phyloP scores from a whole-genome alignment of 2,113 vertebrate genomes.

The Misgurnus anguillicaudatus region DNA sequence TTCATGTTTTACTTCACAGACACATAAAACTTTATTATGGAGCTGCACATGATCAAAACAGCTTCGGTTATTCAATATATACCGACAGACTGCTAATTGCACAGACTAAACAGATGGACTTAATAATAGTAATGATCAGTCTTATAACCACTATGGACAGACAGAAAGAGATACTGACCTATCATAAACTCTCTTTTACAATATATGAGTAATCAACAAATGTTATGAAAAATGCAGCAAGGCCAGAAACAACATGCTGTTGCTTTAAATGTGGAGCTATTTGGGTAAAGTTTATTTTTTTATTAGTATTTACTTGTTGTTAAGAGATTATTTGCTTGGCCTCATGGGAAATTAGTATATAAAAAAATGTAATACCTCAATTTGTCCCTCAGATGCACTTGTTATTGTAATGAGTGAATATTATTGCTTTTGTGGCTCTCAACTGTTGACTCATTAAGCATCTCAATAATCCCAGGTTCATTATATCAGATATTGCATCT shows the following conservation, averaged over 20 bases:
- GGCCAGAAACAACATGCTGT: background rate
- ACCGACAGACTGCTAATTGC: background rate
- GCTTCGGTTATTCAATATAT: constrained; percentile 1
- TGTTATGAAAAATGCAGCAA: background rate
- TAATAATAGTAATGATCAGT: constrained; percentile 8
- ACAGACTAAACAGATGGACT: constrained; percentile 1
- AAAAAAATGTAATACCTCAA: background rate
- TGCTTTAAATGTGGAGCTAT: background rate
- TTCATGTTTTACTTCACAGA: constrained; percentile 8
- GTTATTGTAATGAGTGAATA: background rate
- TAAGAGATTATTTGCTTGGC: background rate
- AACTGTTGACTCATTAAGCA: background rate
- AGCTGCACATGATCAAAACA: constrained; percentile 16
- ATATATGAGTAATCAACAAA: background rate
- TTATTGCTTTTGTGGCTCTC: background rate
- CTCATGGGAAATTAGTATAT: background rate
- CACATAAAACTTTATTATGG: constrained; percentile 25
- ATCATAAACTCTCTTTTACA: constrained; percentile 10
- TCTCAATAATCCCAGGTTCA: background rate
- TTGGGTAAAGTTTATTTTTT: background rate
- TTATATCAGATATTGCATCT: background rate
- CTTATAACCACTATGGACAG: background rate
- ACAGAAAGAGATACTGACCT: constrained; percentile 5
- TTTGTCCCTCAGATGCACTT: background rate
- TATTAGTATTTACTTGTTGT: no score